Conservation (phyloP, 2,797 vertebrate genomes). For the Poeciliopsis turneri region DNA sequence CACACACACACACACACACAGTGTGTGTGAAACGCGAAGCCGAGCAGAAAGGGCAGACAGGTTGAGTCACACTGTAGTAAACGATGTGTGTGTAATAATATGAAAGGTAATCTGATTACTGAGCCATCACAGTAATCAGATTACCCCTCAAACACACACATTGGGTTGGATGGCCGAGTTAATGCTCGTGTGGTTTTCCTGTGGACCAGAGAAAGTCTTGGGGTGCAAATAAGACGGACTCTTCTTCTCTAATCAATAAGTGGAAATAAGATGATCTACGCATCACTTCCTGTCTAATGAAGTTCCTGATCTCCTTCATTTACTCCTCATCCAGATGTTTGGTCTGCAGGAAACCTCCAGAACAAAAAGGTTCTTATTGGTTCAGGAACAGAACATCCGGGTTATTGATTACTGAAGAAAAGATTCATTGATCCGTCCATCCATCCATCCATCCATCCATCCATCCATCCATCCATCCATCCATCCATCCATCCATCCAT, state of each 20-base stretch:
- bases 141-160: constrained; percentile 21
- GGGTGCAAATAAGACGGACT: constrained; percentile 12
- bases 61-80: constrained; percentile 20
- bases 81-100: constrained; percentile 12
- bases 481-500: too few species aligned
- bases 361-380: neutral
- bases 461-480: too few species aligned
- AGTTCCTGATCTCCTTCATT: neutral
- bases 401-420: neutral
- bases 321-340: neutral
- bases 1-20: neutral
- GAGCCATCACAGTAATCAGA: constrained; percentile 41
- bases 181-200: constrained; percentile 35
- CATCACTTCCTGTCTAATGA: neutral
- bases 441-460: too few species aligned
- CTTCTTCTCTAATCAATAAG: constrained; percentile 25
- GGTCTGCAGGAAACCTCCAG: neutral
- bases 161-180: constrained; percentile 28
- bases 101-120: constrained; percentile 9
- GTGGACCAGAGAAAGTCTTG: constrained; percentile 12
- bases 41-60: constrained; percentile 3
- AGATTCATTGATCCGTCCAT: neutral
- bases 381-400: neutral
- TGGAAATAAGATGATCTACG: neutral
- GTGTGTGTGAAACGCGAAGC: neutral